phyloP scores from a whole-genome alignment of 2,888 invertebrate genomes.

The Erebia epiphron region DNA sequence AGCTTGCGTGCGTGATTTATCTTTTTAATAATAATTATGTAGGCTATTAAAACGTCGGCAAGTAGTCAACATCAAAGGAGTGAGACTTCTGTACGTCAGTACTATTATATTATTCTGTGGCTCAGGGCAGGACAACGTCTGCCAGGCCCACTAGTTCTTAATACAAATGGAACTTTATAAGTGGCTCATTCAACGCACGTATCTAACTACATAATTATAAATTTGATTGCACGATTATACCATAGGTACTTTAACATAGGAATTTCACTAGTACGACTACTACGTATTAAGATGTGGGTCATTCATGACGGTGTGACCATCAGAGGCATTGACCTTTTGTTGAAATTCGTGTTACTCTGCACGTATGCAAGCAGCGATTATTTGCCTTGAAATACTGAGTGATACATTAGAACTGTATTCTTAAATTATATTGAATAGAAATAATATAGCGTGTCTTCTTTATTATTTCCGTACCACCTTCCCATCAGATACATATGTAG shows the following conservation, averaged over 20 bases:
- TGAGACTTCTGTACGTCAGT: no score
- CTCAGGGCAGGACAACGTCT: no score
- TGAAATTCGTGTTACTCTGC: not conserved
- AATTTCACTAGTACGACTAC: not conserved
- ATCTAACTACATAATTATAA: no score
- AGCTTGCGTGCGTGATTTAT: no score
- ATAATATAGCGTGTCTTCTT: not conserved
- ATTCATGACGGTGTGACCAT: not conserved
- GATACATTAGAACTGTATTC: not conserved
- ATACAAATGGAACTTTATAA: conserved; percentile 5
- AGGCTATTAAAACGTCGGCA: no score
- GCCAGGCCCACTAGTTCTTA: no score
- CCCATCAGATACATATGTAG: no score
- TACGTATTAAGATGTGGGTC: not conserved
- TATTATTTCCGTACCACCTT: not conserved
- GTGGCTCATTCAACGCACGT: not conserved
- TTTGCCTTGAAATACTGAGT: not conserved
- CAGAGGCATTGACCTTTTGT: not conserved
- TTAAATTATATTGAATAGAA: not conserved
- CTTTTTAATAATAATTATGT: no score
- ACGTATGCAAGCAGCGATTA: not conserved
- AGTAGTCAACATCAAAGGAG: no score
- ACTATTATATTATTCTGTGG: no score
- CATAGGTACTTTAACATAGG: not conserved
- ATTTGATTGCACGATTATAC: not conserved